A percentile compares a stretch with the other conserved stretches of the same genome.
Evolutionary conservation across 2,888 invertebrate genomes (phyloP).

Genomic region (Heteropelma amictum): DNA sequence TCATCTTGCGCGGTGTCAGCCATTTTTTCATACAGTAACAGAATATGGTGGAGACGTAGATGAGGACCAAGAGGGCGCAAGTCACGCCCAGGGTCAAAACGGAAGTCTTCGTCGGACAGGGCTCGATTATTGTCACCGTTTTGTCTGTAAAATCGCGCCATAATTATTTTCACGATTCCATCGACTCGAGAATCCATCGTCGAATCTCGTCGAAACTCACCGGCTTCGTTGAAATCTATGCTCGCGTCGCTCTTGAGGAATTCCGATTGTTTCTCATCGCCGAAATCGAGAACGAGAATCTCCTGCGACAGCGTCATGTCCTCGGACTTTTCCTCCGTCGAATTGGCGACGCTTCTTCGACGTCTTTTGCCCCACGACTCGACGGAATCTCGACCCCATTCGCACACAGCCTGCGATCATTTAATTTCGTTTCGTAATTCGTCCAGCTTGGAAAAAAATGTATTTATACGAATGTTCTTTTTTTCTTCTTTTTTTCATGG

Average conservation of each 20-base stretch:
- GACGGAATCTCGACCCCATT: conserved; percentile 93
- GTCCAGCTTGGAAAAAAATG: too few species aligned
- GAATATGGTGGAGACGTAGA: conserved; percentile 94
- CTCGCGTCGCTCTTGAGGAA: conserved; percentile 88
- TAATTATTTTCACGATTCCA: too few species aligned
- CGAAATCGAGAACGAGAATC: conserved; percentile 94
- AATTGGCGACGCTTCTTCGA: conserved; percentile 84
- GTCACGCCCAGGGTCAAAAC: conserved; percentile 94
- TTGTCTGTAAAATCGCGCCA: conserved; percentile 84
- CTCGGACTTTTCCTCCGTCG: conserved; percentile 84
- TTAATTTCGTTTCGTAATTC: too few species aligned
- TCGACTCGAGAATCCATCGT: not conserved
- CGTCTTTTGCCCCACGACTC: conserved; percentile 95
- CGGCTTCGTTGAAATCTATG: conserved; percentile 79
- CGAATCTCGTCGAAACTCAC: conserved; percentile 65
- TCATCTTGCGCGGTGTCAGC: conserved; percentile 90
- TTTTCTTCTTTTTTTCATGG: not conserved
- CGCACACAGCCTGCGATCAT: conserved; percentile 86
- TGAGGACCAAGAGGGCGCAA: conserved; percentile 91
- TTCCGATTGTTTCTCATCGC: conserved; percentile 91
- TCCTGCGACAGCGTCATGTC: conserved; percentile 97
- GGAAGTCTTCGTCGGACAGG: conserved; percentile 94
- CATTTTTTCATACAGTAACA: conserved; percentile 96
- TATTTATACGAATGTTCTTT: too few species aligned
- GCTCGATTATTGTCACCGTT: conserved; percentile 93